Base-by-base conservation (phyloP, 2,888 invertebrate genomes). In the Baronia brevicornis region DNA sequence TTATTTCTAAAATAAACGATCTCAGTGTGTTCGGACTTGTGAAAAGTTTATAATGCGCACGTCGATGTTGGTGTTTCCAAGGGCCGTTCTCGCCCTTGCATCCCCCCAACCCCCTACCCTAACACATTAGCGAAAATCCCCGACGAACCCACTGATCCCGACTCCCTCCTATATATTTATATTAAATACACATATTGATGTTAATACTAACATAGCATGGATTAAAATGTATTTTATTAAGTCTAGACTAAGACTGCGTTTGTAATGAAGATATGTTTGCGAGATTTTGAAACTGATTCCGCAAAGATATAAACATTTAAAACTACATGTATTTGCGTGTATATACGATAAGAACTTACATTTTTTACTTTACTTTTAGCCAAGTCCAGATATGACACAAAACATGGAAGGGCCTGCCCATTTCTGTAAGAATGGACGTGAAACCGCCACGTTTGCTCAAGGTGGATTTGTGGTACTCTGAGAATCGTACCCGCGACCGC, bases 91-190 rank as follows among this genome's bases (percentile, higher is more conserved):
- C 38, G 42, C 44, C 41, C 36, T n/a, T n/a, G n/a, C n/a, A n/a
- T 43, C 19, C 48, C 43, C 44, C 51, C 49, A 35, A 35, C 43
- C 47, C 47, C 41, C 42, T 43, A 37, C 61, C 57, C 56, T 53
- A 49, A 53, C 52, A 50, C 53, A 55, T 66, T 61, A 64, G 46
- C 55, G 50, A 48, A 54, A 53, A 52, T 55, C 56, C 48, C 52
- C 47, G 42, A 45, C 42, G 43, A 51, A 57, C 43, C 48, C 46
- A 41, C 47, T 45, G 38, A 42, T 44, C 37, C 35, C 38, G 33
- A 36, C 41, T 41, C 39, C 36, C 34, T 38, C 41, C 31, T 38
- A 48, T 38, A 20, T 27, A 30, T 39, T 52, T 47, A 46, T 41
- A 33, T 41, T 30, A 33, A 30, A 40, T 29, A 32, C 31, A 36